Evolutionary conservation across 2,113 vertebrate genomes (phyloP).

Genomic region (Xiphophorus maculatus): DNA sequence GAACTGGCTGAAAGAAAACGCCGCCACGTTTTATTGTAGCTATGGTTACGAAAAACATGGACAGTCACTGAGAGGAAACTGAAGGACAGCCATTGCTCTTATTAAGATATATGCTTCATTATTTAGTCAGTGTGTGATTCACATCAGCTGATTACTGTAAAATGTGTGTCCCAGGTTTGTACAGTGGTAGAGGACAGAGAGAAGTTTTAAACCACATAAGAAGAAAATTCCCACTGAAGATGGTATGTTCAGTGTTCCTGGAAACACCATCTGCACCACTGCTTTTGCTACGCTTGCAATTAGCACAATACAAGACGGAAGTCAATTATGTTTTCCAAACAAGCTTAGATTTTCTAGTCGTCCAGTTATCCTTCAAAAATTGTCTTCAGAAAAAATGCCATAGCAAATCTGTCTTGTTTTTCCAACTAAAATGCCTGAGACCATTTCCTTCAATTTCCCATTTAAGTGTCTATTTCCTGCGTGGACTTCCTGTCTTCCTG

Average conservation of each 20-base stretch:
- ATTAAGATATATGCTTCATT: not conserved
- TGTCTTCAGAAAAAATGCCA: not conserved
- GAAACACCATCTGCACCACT: not conserved
- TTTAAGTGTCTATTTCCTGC: slow-evolving; percentile 50
- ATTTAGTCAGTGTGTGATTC: not conserved
- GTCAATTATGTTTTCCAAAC: not conserved
- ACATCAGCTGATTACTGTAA: not conserved
- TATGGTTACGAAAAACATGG: not conserved
- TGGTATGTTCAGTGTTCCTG: not conserved
- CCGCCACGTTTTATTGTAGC: not conserved
- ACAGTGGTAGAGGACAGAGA: not conserved
- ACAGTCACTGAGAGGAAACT: not conserved
- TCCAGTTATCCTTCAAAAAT: not conserved
- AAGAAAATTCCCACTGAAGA: not conserved
- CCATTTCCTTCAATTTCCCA: slow-evolving; percentile 44
- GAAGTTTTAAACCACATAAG: not conserved
- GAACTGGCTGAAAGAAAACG: too few species aligned
- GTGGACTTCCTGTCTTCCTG: slow-evolving; percentile 33
- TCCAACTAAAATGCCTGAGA: slow-evolving; percentile 6
- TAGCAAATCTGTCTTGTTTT: not conserved
- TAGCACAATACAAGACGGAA: too few species aligned
- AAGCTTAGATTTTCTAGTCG: not conserved
- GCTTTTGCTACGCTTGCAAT: not conserved
- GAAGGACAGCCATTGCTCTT: not conserved
- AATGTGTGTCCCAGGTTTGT: not conserved